Evolutionary conservation across 2,797 vertebrate genomes (phyloP).

Genomic region (Babyrousa celebensis): DNA sequence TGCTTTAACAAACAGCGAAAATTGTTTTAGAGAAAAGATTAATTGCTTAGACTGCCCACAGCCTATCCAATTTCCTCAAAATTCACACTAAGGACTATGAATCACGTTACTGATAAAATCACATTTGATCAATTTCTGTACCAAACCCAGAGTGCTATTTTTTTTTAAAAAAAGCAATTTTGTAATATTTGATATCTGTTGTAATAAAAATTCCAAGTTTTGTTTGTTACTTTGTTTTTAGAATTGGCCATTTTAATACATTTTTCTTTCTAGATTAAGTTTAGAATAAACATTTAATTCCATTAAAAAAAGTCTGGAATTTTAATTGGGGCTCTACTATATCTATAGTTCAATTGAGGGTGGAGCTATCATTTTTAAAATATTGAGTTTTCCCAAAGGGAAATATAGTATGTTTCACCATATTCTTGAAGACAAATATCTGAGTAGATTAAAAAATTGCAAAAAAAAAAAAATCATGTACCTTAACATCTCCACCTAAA

Average conservation of each 20-base stretch:
- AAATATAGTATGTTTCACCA: neutral
- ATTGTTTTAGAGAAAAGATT: neutral
- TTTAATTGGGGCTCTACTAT: neutral
- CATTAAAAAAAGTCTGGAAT: neutral
- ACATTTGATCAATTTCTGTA: neutral
- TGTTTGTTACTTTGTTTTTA: neutral
- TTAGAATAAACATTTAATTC: neutral
- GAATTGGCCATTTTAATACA: neutral
- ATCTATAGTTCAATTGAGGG: neutral
- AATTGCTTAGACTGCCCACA: neutral
- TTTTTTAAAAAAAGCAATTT: neutral
- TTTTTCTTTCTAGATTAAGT: constrained; percentile 8
- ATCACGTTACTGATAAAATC: neutral
- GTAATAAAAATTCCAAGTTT: neutral
- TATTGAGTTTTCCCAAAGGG: neutral
- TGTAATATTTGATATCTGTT: neutral
- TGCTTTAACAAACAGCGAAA: neutral
- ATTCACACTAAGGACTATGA: neutral
- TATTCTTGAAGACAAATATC: neutral
- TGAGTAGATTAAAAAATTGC: neutral
- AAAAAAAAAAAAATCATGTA: neutral
- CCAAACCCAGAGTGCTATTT: neutral
- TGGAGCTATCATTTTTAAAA: neutral
- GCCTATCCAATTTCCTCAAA: neutral
- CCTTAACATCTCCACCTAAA: neutral